Evolutionary conservation across 2,797 vertebrate species (phyloP), one percentile per base, ranked within the genome.

Genomic region (Todus mexicanus): DNA sequence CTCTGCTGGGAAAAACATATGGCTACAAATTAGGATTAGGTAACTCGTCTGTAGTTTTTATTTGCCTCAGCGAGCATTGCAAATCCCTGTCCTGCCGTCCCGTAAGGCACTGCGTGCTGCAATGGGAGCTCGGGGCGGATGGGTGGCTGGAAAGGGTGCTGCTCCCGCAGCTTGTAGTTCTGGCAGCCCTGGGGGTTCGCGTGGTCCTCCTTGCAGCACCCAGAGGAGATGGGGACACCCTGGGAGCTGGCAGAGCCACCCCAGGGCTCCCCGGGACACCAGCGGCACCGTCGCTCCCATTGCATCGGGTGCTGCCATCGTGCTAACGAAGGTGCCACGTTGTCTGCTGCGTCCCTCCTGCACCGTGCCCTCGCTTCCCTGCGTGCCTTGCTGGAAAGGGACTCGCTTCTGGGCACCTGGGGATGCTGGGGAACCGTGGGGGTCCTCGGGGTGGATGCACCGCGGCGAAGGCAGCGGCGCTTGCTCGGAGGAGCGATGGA

Each of bases 211-310:
- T 4, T n/a, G 65, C 56, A 57, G 21, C 56, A 57, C 33, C 56
- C 84, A 27, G 2, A 6, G 56, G 54, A 56, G 27, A 12, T 21
- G 7, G 33, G 40, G 40, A 25, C 48, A 17, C 11, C 42, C 35
- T 0, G 0, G 20, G 45, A 37, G 22, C 20, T 2, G 4, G 47
- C 56, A 35, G 60, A 91, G 56, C 48, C 1, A 4, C 38, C 23
- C 38, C 69, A 0, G 0, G 0, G 0, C 8, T 33, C 1, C 42
- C 38, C 2, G 1, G 31, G 22, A 6, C 3, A 4, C 15, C 69
- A 19, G 56, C 7, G 4, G 48, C 1, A 0, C 3, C 3, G 26
- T 35, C 0, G 0, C 2, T 57, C 15, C 66, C 13, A 0, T 12
- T 1, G 0, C 43, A 20, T 48, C 7, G 6, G 27, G 40, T 9